Percentiles rank a stretch among this genome's conserved stretches.
Conservation (phyloP, 1,140 invertebrate species). For the Drosophila malerkotliana region DNA sequence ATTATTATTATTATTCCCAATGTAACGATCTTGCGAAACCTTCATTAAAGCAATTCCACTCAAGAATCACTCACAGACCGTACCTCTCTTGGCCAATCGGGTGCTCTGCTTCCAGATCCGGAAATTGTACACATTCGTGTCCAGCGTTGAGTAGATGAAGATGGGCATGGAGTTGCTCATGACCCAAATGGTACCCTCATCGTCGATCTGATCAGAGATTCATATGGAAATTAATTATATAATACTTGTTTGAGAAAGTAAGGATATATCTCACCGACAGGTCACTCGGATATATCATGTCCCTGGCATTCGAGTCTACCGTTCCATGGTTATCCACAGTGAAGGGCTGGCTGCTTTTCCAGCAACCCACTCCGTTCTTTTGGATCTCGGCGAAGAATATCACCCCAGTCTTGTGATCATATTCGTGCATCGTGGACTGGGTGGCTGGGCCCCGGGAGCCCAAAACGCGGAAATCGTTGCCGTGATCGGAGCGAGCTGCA, state of each 20-base stretch:
- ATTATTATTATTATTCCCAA: conserved; percentile 25
- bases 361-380: conserved; percentile 88
- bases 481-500: conserved; percentile 86
- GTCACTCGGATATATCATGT: conserved; percentile 87
- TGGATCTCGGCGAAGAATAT: conserved; percentile 89
- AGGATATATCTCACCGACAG: conserved; percentile 60
- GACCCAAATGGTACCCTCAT: conserved; percentile 86
- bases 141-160: conserved; percentile 86
- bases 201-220: conserved; percentile 82
- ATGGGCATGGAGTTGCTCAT: conserved; percentile 87
- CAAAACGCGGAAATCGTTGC: conserved; percentile 84
- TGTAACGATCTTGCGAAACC: conserved; percentile 55
- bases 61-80: conserved; percentile 66
- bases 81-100: conserved; percentile 57
- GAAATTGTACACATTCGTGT: conserved; percentile 86
- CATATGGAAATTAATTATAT: no score
- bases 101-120: conserved; percentile 84
- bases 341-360: conserved; percentile 86
- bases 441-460: conserved; percentile 86
- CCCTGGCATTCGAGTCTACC: conserved; percentile 85
- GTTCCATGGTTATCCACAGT: conserved; percentile 85
- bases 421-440: conserved; percentile 87
- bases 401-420: conserved; percentile 86
- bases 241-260: neutral
- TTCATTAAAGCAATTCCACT: conserved; percentile 70